Evolutionary conservation across 2,797 vertebrate genomes (phyloP).

Genomic region (Echiichthys vipera): DNA sequence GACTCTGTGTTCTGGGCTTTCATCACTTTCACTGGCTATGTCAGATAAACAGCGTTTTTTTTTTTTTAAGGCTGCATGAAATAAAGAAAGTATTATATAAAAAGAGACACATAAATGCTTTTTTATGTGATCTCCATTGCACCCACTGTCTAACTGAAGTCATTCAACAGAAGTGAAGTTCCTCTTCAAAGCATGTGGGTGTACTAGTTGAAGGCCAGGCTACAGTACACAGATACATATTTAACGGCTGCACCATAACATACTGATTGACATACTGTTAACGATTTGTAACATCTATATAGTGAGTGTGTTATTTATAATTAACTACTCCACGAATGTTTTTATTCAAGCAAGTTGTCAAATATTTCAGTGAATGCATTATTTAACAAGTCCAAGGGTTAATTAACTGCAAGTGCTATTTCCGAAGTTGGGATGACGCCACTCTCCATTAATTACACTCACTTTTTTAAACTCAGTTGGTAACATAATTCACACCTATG

Average conservation of each 20-base stretch:
- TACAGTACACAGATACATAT: not conserved
- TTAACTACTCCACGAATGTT: not conserved
- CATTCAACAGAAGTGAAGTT: slow-evolving; percentile 20
- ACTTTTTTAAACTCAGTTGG: not conserved
- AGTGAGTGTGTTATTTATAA: slow-evolving; percentile 9
- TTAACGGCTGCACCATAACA: slow-evolving; percentile 11
- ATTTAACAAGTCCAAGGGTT: slow-evolving; percentile 36
- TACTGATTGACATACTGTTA: slow-evolving; percentile 4
- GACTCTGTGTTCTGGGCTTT: slow-evolving; percentile 13
- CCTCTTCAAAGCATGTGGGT: slow-evolving; percentile 48
- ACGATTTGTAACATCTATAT: slow-evolving; percentile 7
- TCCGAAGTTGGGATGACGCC: not conserved
- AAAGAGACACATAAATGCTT: slow-evolving; percentile 14
- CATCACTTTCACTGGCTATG: slow-evolving; percentile 7
- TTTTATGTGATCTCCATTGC: slow-evolving; percentile 15
- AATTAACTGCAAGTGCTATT: slow-evolving; percentile 19
- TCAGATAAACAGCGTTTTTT: not conserved
- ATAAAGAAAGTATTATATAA: slow-evolving; percentile 1
- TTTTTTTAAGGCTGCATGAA: slow-evolving; percentile 9
- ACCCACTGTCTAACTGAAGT: slow-evolving; percentile 33
- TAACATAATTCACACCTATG: too few species aligned
- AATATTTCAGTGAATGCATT: slow-evolving; percentile 7
- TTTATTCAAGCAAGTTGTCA: not conserved
- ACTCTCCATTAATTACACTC: slow-evolving; percentile 17
- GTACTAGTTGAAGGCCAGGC: slow-evolving; percentile 24